A percentile compares a stretch with the other conserved stretches of the same genome.
Evolutionary conservation across 1,140 invertebrate genomes (phyloP).

Genomic region (Drosophila ogumai): DNA sequence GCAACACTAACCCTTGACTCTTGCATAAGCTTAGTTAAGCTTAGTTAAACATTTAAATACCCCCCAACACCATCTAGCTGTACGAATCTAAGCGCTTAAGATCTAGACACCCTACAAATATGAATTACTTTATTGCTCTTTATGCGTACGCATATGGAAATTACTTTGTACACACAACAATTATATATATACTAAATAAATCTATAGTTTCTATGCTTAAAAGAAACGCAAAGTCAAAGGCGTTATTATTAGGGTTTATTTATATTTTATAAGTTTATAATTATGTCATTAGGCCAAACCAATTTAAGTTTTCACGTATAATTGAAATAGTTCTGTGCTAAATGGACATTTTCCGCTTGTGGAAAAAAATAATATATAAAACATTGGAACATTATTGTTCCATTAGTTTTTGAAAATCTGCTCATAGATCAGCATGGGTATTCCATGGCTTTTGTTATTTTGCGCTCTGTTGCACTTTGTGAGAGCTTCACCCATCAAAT

Average conservation of each 20-base stretch:
- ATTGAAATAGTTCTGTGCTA: neutral
- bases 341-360: neutral
- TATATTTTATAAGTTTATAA: no score
- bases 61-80: conserved; percentile 13
- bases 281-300: no score
- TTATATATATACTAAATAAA: conserved; percentile 40
- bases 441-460: neutral
- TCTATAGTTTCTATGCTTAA: conserved; percentile 37
- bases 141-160: conserved; percentile 29
- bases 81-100: conserved; percentile 39
- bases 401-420: neutral
- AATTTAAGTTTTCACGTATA: no score
- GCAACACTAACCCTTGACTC: neutral
- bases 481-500: neutral
- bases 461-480: neutral
- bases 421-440: neutral
- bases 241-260: conserved; percentile 7
- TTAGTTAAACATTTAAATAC: conserved; percentile 1
- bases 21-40: conserved; percentile 9
- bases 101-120: conserved; percentile 25
- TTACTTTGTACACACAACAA: conserved; percentile 30
- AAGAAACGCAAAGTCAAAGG: conserved; percentile 20
- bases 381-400: neutral
- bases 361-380: neutral
- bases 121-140: conserved; percentile 13